Evolutionary conservation across 2,888 invertebrate species (phyloP).

Genomic region (Gibbula magus): DNA sequence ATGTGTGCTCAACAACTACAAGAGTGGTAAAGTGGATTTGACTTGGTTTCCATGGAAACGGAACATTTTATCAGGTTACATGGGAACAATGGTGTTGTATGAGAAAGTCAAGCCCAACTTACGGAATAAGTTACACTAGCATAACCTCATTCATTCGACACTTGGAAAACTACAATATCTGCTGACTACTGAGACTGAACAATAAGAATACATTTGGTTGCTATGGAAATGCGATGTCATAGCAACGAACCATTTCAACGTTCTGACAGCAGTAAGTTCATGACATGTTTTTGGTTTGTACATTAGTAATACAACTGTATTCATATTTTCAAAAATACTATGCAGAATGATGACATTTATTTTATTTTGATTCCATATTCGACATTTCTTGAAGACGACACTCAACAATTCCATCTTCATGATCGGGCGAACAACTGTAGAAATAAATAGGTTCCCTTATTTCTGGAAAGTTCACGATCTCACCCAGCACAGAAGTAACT

Average conservation of each 20-base stretch:
- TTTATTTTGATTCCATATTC: not conserved
- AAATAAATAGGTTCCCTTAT: too few species aligned
- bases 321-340: slow-evolving; percentile 6
- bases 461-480: too few species aligned
- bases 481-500: too few species aligned
- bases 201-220: not conserved
- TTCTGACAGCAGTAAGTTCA: not conserved
- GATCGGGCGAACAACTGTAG: too few species aligned
- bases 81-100: not conserved
- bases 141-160: slow-evolving; percentile 5
- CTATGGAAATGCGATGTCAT: not conserved
- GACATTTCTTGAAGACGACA: not conserved
- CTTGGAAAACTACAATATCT: not conserved
- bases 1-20: not conserved
- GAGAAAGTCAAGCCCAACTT: not conserved
- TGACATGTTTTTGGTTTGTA: not conserved
- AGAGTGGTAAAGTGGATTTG: not conserved
- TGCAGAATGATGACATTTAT: slow-evolving; percentile 15
- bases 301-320: slow-evolving; percentile 7
- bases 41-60: not conserved
- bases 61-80: too few species aligned
- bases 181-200: not conserved
- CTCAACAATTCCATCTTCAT: not conserved
- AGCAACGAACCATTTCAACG: not conserved
- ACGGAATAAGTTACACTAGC: not conserved